These are phyloP conservation scores for Cyclophora punctaria DNA, from an alignment of 2,888 invertebrate genomes.

Conservation along the genomic window DNA sequence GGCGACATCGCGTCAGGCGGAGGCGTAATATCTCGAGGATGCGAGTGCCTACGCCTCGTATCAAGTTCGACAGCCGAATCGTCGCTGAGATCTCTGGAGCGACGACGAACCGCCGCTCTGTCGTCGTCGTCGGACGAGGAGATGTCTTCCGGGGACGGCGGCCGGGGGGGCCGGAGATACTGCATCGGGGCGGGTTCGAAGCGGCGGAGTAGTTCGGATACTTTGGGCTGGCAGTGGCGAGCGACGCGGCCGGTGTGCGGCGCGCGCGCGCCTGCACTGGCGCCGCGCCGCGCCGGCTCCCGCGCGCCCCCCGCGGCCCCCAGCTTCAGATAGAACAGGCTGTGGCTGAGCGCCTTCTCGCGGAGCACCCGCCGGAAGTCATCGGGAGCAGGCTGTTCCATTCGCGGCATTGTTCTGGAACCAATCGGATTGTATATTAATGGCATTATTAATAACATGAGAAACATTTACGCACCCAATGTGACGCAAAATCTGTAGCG, in stretches of 20 bases:
- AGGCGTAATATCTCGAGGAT: constrained; percentile 57
- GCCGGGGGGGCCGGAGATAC: constrained; percentile 62
- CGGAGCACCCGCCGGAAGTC: constrained; percentile 67
- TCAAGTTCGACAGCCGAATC: constrained; percentile 75
- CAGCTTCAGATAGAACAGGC: constrained; percentile 66
- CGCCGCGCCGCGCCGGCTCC: constrained; percentile 26
- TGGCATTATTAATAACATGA: no score
- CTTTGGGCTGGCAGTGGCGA: constrained; percentile 57
- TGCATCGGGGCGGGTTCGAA: constrained; percentile 68
- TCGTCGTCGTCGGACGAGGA: constrained; percentile 69
- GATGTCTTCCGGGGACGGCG: constrained; percentile 57
- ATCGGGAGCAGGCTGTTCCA: constrained; percentile 53
- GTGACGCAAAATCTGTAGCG: no score
- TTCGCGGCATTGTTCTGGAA: constrained; percentile 52
- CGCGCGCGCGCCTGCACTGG: constrained; percentile 56
- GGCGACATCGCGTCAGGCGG: constrained; percentile 61
- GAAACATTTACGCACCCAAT: no score
- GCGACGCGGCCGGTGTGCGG: constrained; percentile 51
- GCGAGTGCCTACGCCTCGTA: constrained; percentile 62
- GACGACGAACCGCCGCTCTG: constrained; percentile 59
- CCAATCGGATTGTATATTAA: constrained; percentile 5
- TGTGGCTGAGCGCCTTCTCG: constrained; percentile 68
- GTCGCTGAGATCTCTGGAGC: constrained; percentile 65
- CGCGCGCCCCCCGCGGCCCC: constrained; percentile 44
- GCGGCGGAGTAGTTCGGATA: constrained; percentile 58